Base-by-base conservation (phyloP, 2,888 invertebrate species). In the Limnephilus marmoratus region DNA sequence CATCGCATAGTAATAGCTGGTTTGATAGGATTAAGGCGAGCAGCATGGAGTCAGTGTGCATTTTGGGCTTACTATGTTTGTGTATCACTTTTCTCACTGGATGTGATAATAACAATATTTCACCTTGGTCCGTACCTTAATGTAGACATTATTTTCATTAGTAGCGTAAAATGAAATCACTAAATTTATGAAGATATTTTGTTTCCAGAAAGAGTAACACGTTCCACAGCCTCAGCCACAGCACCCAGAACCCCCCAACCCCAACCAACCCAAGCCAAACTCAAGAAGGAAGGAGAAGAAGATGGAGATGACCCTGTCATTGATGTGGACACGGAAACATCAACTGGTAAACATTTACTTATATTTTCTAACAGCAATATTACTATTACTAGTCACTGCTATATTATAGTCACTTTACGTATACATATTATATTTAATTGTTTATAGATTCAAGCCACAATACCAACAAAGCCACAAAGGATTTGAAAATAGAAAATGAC, bases 301-400 rank as follows among this genome's bases (percentile, higher is more conserved):
- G 88, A 85, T 31, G 18, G 82, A 34, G 88, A 85, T 31, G 18
- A 85, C 81, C 83, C 91, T 18, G 81, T 91, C 81, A 86, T 92
- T 81, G 90, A 92, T 82, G 90, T 92, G 85, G 91, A 92, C 85
- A 53, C 90, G 53, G 92, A 91, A 37, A 49, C 85, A 49, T 86
- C 91, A 29, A 68, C 53, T 49, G 92, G 92, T 92, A 92, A 91
- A 53, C n/a, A 80, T 68, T 31, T 9, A 7, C 12, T 29, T 24
- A 53, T 18, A 49, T 53, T 49, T 87, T 13, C 31, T 53, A 80
- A 87, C 29, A 45, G 9, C 29, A 31, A 83, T 90, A 37, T 81
- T 41, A 45, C 41, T 13, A n/a, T 13, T 29, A 12, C 15, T 29
- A 81, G 7, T n/a, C 31, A 13, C 12, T 45, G 11, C 3, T 49